Base-by-base conservation (phyloP, 2,113 vertebrate genomes). In the Alces alces region DNA sequence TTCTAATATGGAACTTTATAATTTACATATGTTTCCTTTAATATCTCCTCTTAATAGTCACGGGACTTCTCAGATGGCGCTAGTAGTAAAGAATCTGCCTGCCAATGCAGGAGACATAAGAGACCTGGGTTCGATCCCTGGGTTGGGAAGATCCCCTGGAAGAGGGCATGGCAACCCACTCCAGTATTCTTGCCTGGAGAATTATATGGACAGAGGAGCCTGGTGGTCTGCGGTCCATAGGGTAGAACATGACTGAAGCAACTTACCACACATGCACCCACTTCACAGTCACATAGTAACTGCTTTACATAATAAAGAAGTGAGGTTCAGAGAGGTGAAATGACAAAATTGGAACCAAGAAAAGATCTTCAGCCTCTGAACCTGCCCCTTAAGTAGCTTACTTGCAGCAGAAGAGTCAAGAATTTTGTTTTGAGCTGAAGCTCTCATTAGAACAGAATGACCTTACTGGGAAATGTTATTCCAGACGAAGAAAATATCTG, bases 381-480 rank as follows among this genome's bases (percentile, higher is more conserved):
- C 7, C 19, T 84, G 43, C 50, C 73, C 23, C 80, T 66, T 64
- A 25, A 50, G 16, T 80, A 66, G 66, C 27, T 45, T 58, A 33
- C 95, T 83, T 60, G 30, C 50, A 83, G 70, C 47, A 58, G 66
- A 93, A 55, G 11, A 73, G 80, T 43, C 47, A 10, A 25, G 70
- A 79, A 76, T 91, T 85, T 76, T 66, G 36, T 89, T 88, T 91
- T 50, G 82, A 90, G 76, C n/a, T 66, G 21, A 60, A 86, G 28
- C 33, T 93, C 36, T 88, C 83, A n/a, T 86, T 45, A 80, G 39
- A 96, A 52, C 33, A 82, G 82, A 85, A 73, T 92, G 87, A 66
- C 91, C 93, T 93, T 90, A 82, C 36, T 90, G 79, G 87, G 87
- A 88, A 43, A 91, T 91, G 83, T 80, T 88, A 57, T 17, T 85